Conservation (phyloP, 1,140 invertebrate genomes). For the Camponotus pennsylvanicus region DNA sequence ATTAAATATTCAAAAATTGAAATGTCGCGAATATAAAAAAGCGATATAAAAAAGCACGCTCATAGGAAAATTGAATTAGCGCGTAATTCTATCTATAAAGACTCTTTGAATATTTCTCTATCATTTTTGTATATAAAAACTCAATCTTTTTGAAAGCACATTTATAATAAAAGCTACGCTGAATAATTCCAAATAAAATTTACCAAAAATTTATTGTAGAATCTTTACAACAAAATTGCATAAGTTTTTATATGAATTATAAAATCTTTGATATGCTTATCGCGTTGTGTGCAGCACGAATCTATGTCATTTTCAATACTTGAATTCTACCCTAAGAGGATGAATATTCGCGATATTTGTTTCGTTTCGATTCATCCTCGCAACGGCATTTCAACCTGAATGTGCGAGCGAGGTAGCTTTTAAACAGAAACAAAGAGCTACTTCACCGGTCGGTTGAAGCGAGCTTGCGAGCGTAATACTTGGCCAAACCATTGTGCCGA, state of each 20-base stretch:
- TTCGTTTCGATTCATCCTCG: constrained; percentile 42
- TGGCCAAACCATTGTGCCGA: constrained; percentile 48
- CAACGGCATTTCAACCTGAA: constrained; percentile 43
- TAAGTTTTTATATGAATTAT: not conserved
- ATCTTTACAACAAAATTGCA: not conserved
- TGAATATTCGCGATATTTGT: constrained; percentile 33
- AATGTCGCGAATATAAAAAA: not conserved
- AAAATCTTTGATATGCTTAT: constrained; percentile 7
- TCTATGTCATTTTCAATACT: not conserved
- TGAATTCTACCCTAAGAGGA: constrained; percentile 22
- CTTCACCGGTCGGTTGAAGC: constrained; percentile 54
- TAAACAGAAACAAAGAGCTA: constrained; percentile 64
- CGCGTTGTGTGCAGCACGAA: not conserved
- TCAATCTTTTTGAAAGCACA: not conserved
- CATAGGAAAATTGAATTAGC: not conserved
- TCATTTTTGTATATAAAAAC: not conserved
- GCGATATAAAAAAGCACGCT: not conserved
- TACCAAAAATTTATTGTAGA: not conserved
- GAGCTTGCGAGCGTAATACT: constrained; percentile 62
- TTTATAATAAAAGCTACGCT: not conserved
- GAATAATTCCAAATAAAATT: not conserved
- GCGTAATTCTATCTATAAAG: not conserved
- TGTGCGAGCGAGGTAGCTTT: constrained; percentile 43
- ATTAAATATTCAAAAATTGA: not conserved
- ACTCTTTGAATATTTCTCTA: not conserved